phyloP scores from a whole-genome alignment of 2,888 invertebrate genomes.

The Conops quadrifasciatus region DNA sequence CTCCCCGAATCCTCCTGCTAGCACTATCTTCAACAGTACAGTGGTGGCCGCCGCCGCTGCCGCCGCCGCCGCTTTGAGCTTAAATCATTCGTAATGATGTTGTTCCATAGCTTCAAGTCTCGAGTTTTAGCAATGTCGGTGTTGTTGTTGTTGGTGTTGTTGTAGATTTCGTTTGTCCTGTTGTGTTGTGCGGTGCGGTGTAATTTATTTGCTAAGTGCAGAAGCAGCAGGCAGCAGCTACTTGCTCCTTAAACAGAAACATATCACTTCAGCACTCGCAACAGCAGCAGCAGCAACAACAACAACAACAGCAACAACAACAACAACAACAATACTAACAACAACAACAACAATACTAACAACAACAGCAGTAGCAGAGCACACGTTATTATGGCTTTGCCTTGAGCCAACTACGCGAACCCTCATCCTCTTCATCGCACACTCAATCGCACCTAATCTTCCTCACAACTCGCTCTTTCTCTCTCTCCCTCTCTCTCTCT shows the following conservation, averaged over 20 bases:
- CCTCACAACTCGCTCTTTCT: background rate
- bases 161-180: background rate
- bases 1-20: too few species aligned
- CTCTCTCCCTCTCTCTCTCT: too few species aligned
- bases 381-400: background rate
- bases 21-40: background rate
- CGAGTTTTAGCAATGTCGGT: slow-evolving; percentile 31
- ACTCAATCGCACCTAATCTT: background rate
- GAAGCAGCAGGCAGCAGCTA: slow-evolving; percentile 15
- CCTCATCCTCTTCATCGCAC: background rate
- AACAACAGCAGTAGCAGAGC: slow-evolving; percentile 10
- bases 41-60: background rate
- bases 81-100: slow-evolving; percentile 62
- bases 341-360: background rate
- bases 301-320: background rate
- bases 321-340: too few species aligned
- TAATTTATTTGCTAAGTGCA: too few species aligned
- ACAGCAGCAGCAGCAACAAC: slow-evolving; percentile 10
- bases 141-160: background rate
- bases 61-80: slow-evolving; percentile 34
- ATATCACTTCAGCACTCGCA: background rate
- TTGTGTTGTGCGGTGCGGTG: too few species aligned
- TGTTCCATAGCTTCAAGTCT: slow-evolving; percentile 48
- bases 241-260: slow-evolving; percentile 28
- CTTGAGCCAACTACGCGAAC: too few species aligned